Conservation (phyloP, 2,113 vertebrate genomes). For the Ornithorhynchus anatinus region DNA sequence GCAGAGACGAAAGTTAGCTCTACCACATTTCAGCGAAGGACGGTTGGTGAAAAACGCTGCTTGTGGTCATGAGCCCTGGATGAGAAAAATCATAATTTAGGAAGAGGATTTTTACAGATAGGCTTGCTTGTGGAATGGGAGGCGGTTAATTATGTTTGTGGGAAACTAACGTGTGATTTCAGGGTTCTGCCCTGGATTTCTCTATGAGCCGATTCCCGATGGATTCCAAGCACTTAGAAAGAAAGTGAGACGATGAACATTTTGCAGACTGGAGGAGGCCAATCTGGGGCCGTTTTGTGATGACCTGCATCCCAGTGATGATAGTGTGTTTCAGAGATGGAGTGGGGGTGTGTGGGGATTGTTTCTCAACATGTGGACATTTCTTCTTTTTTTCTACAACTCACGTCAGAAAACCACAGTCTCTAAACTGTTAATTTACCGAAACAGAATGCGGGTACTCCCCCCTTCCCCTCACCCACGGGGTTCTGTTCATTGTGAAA, state of each 20-base stretch:
- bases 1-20: not conserved
- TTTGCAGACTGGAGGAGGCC: not conserved
- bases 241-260: no score
- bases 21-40: not conserved
- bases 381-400: conserved; percentile 54
- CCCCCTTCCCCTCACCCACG: no score
- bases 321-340: not conserved
- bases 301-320: conserved; percentile 30
- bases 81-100: no score
- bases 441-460: conserved; percentile 35
- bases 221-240: no score
- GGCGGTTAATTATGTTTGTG: no score
- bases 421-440: conserved; percentile 53
- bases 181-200: no score
- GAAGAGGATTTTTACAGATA: no score
- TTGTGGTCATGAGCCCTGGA: no score
- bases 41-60: no score
- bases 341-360: conserved; percentile 15
- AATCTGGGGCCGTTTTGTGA: conserved; percentile 42
- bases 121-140: no score
- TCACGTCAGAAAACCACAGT: conserved; percentile 47
- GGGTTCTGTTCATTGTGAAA: conserved; percentile 52
- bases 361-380: conserved; percentile 54
- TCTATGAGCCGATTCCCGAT: no score
- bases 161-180: no score